These are phyloP conservation scores for Andrena praecox DNA, from an alignment of 2,888 invertebrate genomes.

Conservation along the genomic window DNA sequence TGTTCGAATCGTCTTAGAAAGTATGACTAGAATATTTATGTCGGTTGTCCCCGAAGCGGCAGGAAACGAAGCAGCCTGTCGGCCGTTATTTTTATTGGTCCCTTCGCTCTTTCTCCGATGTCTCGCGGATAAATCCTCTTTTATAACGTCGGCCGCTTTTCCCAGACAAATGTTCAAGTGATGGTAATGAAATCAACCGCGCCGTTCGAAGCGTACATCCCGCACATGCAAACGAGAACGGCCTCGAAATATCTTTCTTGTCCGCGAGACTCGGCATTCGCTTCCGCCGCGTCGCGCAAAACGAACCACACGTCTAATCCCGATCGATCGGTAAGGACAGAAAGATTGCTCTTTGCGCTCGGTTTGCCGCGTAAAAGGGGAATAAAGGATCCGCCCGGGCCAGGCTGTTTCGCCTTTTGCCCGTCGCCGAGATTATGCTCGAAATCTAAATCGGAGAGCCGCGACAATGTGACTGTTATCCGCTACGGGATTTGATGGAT, in stretches of 20 bases:
- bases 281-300: background rate
- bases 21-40: too few species aligned
- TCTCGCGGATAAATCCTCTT: background rate
- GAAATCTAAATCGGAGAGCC: constrained; percentile 37
- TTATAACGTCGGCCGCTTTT: background rate
- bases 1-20: constrained; percentile 1
- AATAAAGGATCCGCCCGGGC: background rate
- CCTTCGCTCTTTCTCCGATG: too few species aligned
- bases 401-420: constrained; percentile 2
- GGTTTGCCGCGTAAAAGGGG: background rate
- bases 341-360: background rate
- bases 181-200: background rate
- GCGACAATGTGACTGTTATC: constrained; percentile 41
- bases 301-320: background rate
- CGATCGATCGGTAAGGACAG: background rate
- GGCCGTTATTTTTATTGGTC: too few species aligned
- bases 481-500: constrained; percentile 67
- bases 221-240: background rate
- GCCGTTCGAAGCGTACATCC: too few species aligned
- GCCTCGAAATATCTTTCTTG: background rate
- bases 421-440: constrained; percentile 39
- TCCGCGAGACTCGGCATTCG: background rate
- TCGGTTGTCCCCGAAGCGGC: too few species aligned
- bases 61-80: too few species aligned
- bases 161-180: background rate